A percentile compares a stretch with the other conserved stretches of the same genome.
Conservation (phyloP, 2,797 vertebrate species). For the Acrossocheilus fasciatus region DNA sequence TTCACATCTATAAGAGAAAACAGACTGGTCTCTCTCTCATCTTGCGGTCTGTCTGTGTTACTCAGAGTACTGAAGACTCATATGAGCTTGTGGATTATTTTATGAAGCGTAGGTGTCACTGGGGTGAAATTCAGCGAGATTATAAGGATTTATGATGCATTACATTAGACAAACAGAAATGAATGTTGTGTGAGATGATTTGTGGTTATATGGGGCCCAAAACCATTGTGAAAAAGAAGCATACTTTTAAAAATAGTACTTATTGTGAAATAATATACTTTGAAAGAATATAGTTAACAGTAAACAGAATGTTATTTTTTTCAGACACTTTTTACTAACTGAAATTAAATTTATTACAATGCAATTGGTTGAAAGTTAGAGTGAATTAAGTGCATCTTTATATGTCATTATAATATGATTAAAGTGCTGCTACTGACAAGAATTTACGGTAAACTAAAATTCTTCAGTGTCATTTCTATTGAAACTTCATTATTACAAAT, state of each 20-base stretch:
- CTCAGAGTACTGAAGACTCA: slow-evolving; percentile 45
- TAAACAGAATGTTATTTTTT: not conserved
- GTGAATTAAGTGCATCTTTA: not conserved
- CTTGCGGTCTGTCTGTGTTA: slow-evolving; percentile 15
- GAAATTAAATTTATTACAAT: not conserved
- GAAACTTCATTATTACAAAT: not conserved
- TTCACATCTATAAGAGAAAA: slow-evolving; percentile 58
- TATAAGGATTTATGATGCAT: slow-evolving; percentile 47
- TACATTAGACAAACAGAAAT: slow-evolving; percentile 29
- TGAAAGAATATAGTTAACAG: not conserved
- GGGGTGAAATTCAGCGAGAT: slow-evolving; percentile 42
- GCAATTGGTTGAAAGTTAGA: not conserved
- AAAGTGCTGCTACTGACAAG: not conserved
- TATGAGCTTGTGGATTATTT: slow-evolving; percentile 42
- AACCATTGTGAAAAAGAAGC: slow-evolving; percentile 18
- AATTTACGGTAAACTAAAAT: not conserved
- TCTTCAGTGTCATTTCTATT: not conserved
- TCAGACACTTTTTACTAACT: not conserved
- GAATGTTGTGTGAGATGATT: slow-evolving; percentile 14
- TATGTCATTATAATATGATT: not conserved
- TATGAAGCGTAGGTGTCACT: slow-evolving; percentile 34
- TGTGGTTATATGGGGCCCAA: slow-evolving; percentile 29
- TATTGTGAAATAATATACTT: not conserved
- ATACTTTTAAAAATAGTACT: not conserved
- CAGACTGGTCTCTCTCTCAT: slow-evolving; percentile 32